A percentile compares a stretch with the other conserved stretches of the same genome.
Evolutionary conservation across 2,113 vertebrate genomes (phyloP).

Genomic region (Callospermophilus lateralis): DNA sequence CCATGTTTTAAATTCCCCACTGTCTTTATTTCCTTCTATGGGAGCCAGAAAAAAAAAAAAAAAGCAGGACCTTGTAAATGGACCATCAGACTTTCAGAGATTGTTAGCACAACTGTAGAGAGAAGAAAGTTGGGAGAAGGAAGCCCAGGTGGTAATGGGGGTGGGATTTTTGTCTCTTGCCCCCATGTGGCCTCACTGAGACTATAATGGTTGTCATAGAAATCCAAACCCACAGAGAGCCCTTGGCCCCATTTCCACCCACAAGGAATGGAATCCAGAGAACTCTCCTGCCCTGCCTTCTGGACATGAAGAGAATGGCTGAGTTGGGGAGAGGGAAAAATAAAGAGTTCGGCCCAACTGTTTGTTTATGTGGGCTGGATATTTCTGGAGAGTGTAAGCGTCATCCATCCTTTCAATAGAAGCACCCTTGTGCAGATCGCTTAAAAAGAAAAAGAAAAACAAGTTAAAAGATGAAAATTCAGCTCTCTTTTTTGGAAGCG

Average conservation of each 20-base stretch:
- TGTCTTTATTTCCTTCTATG: not conserved
- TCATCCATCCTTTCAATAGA: not conserved
- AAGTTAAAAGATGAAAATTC: not conserved
- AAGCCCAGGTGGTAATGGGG: not conserved
- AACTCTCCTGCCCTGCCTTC: slow-evolving; percentile 36
- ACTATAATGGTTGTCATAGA: slow-evolving; percentile 22
- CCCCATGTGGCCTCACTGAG: not conserved
- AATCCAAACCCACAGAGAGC: slow-evolving; percentile 41
- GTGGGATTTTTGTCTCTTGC: not conserved
- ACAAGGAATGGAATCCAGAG: slow-evolving; percentile 52
- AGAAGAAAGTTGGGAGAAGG: not conserved
- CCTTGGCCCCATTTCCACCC: slow-evolving; percentile 53
- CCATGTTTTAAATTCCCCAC: not conserved
- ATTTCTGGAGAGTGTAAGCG: slow-evolving; percentile 42
- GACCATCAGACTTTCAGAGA: not conserved
- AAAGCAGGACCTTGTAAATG: not conserved
- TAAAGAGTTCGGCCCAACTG: not conserved
- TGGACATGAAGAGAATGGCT: not conserved
- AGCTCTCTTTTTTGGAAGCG: not conserved
- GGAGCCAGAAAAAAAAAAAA: not conserved
- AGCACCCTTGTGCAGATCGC: slow-evolving; percentile 33
- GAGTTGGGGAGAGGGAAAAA: slow-evolving; percentile 16
- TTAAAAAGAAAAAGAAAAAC: not conserved
- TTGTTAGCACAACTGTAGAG: not conserved
- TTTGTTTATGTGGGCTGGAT: not conserved